These are phyloP conservation scores for Electrona antarctica DNA, from an alignment of 2,113 vertebrate species.

Conservation along the genomic window DNA sequence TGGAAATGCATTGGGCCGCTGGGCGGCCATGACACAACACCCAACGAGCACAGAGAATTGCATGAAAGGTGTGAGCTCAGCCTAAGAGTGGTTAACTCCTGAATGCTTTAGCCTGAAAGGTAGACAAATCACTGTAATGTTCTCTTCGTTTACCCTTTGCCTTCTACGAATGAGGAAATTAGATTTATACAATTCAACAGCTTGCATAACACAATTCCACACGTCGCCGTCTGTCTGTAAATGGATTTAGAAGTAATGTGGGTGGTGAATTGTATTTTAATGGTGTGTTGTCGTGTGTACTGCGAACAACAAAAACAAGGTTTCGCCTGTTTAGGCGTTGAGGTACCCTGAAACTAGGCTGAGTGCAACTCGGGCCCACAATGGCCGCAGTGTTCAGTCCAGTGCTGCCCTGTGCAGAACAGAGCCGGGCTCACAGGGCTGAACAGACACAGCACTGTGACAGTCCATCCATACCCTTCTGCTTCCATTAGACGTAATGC, in stretches of 20 bases:
- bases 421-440: constrained; percentile 46
- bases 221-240: not conserved
- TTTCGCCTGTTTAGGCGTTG: not conserved
- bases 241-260: not conserved
- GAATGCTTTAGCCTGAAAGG: too few relatives aligned
- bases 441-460: constrained; percentile 74
- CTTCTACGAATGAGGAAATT: too few relatives aligned
- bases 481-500: constrained; percentile 31
- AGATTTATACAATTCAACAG: too few relatives aligned
- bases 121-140: too few relatives aligned
- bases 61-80: too few relatives aligned
- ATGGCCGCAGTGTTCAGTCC: constrained; percentile 66
- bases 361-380: constrained; percentile 39
- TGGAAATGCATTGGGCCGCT: too few relatives aligned
- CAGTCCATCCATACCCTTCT: constrained; percentile 35
- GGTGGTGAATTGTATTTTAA: too few relatives aligned
- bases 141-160: too few relatives aligned
- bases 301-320: not conserved
- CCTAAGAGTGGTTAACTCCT: too few relatives aligned
- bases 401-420: constrained; percentile 33
- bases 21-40: too few relatives aligned
- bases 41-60: too few relatives aligned
- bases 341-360: not conserved
- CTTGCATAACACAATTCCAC: too few relatives aligned
- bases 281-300: not conserved